Evolutionary conservation across 1,140 invertebrate genomes (phyloP).

Genomic region (Theocolax elegans): DNA sequence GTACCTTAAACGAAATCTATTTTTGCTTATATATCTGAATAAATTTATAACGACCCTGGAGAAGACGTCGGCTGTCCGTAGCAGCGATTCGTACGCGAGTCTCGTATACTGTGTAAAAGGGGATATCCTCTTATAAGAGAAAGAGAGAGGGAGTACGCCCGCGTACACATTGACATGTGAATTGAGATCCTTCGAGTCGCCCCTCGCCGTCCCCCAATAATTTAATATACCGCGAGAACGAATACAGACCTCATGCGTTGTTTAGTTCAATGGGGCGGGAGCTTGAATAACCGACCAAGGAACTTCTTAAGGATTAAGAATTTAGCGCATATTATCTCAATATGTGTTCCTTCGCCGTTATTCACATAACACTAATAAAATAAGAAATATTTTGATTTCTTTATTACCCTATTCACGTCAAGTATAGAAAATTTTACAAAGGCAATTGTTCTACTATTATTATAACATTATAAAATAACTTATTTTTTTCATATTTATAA

Average conservation of each 20-base stretch:
- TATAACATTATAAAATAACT: no score
- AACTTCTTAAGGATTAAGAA: background rate
- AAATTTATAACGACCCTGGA: background rate
- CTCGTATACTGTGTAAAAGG: background rate
- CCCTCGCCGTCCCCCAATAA: slow-evolving; percentile 53
- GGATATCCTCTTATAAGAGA: no score
- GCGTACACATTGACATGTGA: slow-evolving; percentile 49
- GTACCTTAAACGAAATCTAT: slow-evolving; percentile 7
- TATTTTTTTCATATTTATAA: no score
- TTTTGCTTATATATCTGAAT: slow-evolving; percentile 11
- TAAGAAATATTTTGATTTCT: no score
- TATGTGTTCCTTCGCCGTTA: no score
- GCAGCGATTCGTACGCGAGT: background rate
- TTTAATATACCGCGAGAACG: slow-evolving; percentile 58
- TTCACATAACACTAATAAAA: no score
- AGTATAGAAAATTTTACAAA: no score
- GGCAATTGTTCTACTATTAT: no score
- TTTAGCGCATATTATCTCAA: background rate
- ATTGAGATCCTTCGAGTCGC: slow-evolving; percentile 48
- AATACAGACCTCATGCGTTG: slow-evolving; percentile 10
- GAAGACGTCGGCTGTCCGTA: background rate
- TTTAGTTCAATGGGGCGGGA: background rate
- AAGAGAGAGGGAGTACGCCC: no score
- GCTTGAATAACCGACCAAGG: background rate
- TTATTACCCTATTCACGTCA: no score